These are phyloP conservation scores for Tiliacea citrago DNA, from an alignment of 2,888 invertebrate species.

Conservation along the genomic window DNA sequence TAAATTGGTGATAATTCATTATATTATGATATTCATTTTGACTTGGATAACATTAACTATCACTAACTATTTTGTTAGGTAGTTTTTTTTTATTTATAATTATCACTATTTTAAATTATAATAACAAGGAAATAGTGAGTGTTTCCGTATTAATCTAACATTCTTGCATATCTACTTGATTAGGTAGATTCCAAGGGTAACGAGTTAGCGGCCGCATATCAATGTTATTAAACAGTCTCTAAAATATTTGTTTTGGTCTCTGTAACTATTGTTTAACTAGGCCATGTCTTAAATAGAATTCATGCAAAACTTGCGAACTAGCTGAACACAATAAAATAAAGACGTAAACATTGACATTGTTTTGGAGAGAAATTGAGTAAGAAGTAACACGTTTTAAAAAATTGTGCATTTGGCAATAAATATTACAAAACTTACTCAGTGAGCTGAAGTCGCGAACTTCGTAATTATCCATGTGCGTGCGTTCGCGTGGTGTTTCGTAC, in stretches of 20 bases:
- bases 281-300: slow-evolving; percentile 33
- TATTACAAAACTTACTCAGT: slow-evolving; percentile 79
- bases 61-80: not conserved
- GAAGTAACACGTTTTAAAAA: slow-evolving; percentile 4
- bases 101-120: slow-evolving; percentile 8
- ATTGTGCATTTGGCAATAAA: slow-evolving; percentile 19
- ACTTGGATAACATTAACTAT: not conserved
- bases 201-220: slow-evolving; percentile 25
- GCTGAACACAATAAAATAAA: slow-evolving; percentile 9
- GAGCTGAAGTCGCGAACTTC: slow-evolving; percentile 82
- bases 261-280: slow-evolving; percentile 27
- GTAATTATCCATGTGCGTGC: slow-evolving; percentile 79
- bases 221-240: slow-evolving; percentile 23
- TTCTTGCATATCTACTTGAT: slow-evolving; percentile 10
- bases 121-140: slow-evolving; percentile 36
- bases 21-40: not conserved
- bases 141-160: slow-evolving; percentile 46
- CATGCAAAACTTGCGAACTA: slow-evolving; percentile 40
- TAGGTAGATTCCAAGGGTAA: slow-evolving; percentile 50
- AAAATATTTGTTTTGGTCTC: slow-evolving; percentile 31
- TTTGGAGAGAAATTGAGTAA: slow-evolving; percentile 5
- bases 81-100: too few species aligned
- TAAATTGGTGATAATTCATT: not conserved
- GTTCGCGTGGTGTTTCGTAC: slow-evolving; percentile 54
- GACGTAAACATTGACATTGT: not conserved